phyloP scores from a whole-genome alignment of 1,140 invertebrate species.

The Brachionus manjavacas region DNA sequence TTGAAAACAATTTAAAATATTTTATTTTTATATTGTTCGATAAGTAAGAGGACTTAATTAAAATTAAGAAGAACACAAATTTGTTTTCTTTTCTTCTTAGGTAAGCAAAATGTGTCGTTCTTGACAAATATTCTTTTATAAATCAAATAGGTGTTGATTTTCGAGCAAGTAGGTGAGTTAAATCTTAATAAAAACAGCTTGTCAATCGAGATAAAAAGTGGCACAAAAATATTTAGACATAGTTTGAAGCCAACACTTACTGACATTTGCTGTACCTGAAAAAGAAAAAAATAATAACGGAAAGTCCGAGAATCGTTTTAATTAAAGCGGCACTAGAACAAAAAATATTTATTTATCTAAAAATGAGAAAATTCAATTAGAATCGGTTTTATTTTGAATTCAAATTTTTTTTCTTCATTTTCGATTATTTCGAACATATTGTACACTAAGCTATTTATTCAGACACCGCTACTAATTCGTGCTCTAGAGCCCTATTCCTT shows the following conservation, averaged over 20 bases:
- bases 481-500: background rate
- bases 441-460: background rate
- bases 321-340: background rate
- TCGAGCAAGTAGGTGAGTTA: background rate
- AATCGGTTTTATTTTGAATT: background rate
- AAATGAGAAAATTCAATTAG: background rate
- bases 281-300: background rate
- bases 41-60: background rate
- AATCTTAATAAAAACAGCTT: background rate
- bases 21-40: background rate
- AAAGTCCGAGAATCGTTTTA: background rate
- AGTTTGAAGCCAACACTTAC: background rate
- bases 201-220: background rate
- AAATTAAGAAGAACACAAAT: background rate
- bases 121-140: background rate
- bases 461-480: background rate
- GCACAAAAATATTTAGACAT: background rate
- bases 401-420: background rate
- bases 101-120: background rate
- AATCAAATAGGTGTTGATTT: background rate
- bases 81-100: background rate
- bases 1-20: conserved; percentile 1
- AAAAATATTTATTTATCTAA: conserved; percentile 26
- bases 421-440: conserved; percentile 28
- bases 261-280: conserved; percentile 1